phyloP scores from a whole-genome alignment of 2,888 invertebrate species.

The Stratiomys singularior region DNA sequence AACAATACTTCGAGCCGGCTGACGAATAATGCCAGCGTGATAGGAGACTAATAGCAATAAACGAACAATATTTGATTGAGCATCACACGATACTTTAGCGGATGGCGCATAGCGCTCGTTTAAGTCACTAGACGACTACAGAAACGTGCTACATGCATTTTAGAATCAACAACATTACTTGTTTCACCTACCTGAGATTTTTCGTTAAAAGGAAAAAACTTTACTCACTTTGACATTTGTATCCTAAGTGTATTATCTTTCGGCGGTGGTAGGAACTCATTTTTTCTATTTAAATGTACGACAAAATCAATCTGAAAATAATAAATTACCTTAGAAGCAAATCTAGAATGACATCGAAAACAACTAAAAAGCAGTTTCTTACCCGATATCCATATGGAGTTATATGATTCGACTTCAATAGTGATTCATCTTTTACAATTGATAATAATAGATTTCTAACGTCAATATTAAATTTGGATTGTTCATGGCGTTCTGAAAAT shows the following conservation, averaged over 20 bases:
- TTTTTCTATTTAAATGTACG: constrained; percentile 61
- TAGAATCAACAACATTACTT: too few species aligned
- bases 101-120: too few species aligned
- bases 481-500: constrained; percentile 52
- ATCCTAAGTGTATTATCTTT: constrained; percentile 26
- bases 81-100: too few species aligned
- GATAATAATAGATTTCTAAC: constrained; percentile 57
- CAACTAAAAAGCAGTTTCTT: constrained; percentile 29
- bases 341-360: constrained; percentile 7
- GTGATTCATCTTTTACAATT: constrained; percentile 58
- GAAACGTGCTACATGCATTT: too few species aligned
- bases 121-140: too few species aligned
- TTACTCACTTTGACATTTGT: constrained; percentile 59
- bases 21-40: too few species aligned
- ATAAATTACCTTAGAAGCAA: constrained; percentile 8
- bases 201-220: neutral
- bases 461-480: constrained; percentile 57
- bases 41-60: too few species aligned
- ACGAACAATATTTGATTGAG: too few species aligned
- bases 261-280: constrained; percentile 57
- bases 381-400: constrained; percentile 65
- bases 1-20: too few species aligned
- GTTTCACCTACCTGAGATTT: neutral
- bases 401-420: constrained; percentile 61
- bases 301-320: constrained; percentile 62